Evolutionary conservation across 2,797 vertebrate species (phyloP), one percentile per base, ranked within the genome.

Genomic region (Enteromius radiatus): DNA sequence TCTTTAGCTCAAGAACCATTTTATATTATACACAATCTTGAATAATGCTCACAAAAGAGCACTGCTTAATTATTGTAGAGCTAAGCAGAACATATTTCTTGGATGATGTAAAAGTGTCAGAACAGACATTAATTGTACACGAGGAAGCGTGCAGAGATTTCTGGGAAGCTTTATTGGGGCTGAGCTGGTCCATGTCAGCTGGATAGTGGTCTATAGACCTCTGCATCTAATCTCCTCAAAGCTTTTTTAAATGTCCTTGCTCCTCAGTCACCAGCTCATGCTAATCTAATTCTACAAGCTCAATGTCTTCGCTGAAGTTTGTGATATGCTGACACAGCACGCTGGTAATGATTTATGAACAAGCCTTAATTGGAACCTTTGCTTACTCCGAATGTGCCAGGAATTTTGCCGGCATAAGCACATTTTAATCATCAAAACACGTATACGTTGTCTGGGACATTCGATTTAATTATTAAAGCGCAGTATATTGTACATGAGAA

Each of bases 221-320:
- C 89, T 90, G 43, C 64, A 83, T 93, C 86, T 90, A 91, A 92
- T 92, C 90, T 90, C 88, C 88, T 47, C 63, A 84, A 83, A 90
- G 89, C 89, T 91, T 89, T 89, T 81, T 87, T 71, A 88, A 91
- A 88, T 91, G 90, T 88, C 90, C 89, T 92, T 91, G 91, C 85
- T 90, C 90, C 91, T 89, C 90, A 83, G 81, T 81, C 88, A 88
- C 87, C 86, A 91, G 91, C 89, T 91, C 90, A 87, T 84, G 89
- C 86, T 86, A 91, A 93, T 92, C 85, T 92, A 89, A 92, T 85
- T 85, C 88, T 86, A 90, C 78, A 87, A 86, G 88, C 89, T 68
- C 90, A 90, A 91, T 91, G 88, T 87, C 87, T 84, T 71, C 21
- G 9, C 76, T 67, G 80, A 81, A 80, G 63, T 65, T 82, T 63